Evolutionary conservation across 2,888 invertebrate species (phyloP).

Genomic region (Chymomyza caudatula): DNA sequence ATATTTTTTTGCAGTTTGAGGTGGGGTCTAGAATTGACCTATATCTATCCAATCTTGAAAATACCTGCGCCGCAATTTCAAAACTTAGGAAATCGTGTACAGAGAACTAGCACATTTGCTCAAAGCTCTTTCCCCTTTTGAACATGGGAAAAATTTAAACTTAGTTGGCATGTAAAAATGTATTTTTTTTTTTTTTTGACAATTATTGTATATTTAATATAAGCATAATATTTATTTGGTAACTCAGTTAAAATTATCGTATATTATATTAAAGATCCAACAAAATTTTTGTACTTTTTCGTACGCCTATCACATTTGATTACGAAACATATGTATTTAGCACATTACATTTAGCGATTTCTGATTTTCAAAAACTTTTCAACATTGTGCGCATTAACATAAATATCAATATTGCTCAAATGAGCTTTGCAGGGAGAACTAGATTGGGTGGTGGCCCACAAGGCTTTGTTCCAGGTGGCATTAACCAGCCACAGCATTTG

Average conservation of each 20-base stretch:
- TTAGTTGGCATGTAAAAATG: background rate
- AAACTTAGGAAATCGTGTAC: no score
- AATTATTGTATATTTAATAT: no score
- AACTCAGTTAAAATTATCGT: background rate
- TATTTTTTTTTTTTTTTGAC: background rate
- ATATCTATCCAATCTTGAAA: no score
- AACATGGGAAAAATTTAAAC: background rate
- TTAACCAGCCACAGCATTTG: background rate
- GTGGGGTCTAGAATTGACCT: no score
- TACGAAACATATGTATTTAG: background rate
- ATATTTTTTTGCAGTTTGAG: no score
- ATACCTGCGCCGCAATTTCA: no score
- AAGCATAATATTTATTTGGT: background rate
- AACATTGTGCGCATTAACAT: constrained; percentile 42
- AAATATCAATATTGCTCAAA: constrained; percentile 33
- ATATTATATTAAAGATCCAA: background rate
- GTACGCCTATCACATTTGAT: background rate
- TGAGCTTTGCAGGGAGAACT: constrained; percentile 23
- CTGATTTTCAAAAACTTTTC: background rate
- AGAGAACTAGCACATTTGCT: no score
- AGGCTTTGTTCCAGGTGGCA: background rate
- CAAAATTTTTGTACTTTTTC: background rate
- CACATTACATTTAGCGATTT: background rate
- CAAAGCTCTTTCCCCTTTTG: no score
- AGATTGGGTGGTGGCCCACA: background rate